phyloP scores from a whole-genome alignment of 1,140 invertebrate genomes.

The Venustaconcha ellipsiformis region DNA sequence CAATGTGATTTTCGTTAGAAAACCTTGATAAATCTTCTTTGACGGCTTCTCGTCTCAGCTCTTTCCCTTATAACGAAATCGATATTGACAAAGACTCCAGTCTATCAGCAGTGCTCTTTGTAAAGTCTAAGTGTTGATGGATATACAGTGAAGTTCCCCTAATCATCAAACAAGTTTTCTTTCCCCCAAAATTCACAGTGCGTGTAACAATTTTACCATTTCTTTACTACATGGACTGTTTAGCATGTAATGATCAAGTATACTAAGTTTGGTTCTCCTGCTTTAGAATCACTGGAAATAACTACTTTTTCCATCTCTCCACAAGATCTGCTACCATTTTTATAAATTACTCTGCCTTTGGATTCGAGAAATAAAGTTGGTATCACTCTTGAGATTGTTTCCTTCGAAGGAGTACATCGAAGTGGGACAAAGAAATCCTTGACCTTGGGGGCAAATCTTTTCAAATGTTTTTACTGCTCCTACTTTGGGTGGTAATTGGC shows the following conservation, averaged over 20 bases:
- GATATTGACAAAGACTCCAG: constrained; percentile 5
- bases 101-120: constrained; percentile 9
- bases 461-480: constrained; percentile 4
- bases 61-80: constrained; percentile 19
- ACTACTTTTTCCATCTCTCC: neutral
- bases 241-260: constrained; percentile 3
- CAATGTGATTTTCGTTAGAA: no score
- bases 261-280: neutral
- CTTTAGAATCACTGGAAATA: constrained; percentile 2
- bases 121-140: neutral
- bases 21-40: constrained; percentile 11
- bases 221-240: neutral
- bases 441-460: neutral
- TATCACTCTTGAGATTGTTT: neutral
- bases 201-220: constrained; percentile 1
- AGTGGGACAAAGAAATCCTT: neutral
- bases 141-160: neutral
- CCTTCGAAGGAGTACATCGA: neutral
- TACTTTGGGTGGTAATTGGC: neutral
- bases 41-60: constrained; percentile 6
- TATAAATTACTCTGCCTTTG: neutral
- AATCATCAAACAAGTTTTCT: neutral
- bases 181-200: constrained; percentile 5
- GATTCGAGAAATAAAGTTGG: constrained; percentile 2
- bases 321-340: neutral